phyloP scores from a whole-genome alignment of 2,113 vertebrate species.

The Pygathrix nemaeus region DNA sequence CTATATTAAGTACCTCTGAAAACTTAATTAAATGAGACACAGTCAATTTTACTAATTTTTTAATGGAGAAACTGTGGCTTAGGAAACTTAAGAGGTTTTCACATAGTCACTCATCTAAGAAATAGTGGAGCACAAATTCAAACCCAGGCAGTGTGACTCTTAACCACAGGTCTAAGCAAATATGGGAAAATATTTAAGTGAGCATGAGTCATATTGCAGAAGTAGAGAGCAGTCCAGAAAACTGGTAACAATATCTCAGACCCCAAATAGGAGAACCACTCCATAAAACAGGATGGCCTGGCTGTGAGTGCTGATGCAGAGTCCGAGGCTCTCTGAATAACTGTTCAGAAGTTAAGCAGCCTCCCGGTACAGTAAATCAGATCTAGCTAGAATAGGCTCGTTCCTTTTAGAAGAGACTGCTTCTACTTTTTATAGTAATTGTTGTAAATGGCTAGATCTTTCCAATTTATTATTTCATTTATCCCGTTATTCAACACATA shows the following conservation, averaged over 20 bases:
- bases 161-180: not conserved
- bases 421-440: not conserved
- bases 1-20: not conserved
- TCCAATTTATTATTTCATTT: constrained; percentile 30
- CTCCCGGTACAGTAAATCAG: not conserved
- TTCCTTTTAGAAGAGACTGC: not conserved
- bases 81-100: not conserved
- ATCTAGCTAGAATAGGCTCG: not conserved
- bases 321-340: not conserved
- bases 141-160: not conserved
- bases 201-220: not conserved
- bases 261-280: not conserved
- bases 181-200: not conserved
- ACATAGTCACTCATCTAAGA: not conserved
- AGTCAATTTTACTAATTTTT: not conserved
- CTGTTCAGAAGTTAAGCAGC: not conserved
- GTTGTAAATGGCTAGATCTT: not conserved
- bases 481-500: not conserved
- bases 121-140: not conserved
- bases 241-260: not conserved
- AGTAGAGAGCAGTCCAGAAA: not conserved
- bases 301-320: not conserved
- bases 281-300: not conserved
- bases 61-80: not conserved
- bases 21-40: not conserved